phyloP scores from a whole-genome alignment of 2,888 invertebrate species.

The Gastrophysa polygoni region DNA sequence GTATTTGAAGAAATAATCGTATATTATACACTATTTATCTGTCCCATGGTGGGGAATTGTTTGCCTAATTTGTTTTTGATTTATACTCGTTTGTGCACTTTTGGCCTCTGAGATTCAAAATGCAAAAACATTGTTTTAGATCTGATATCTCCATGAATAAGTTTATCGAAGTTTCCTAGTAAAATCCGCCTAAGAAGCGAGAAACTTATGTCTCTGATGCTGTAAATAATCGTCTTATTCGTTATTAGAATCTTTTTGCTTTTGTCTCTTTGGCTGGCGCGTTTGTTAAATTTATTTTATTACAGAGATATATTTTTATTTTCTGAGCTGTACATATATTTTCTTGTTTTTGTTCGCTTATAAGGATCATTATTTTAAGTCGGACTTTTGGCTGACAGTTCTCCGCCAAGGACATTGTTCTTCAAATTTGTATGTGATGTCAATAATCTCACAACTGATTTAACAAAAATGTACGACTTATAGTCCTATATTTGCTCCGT shows the following conservation, averaged over 20 bases:
- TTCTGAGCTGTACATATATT: slow-evolving; percentile 32
- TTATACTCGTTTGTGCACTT: neutral
- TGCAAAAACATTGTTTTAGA: neutral
- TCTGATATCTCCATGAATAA: neutral
- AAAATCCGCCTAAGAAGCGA: neutral
- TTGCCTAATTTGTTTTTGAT: slow-evolving; percentile 22
- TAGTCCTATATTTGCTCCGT: slow-evolving; percentile 45
- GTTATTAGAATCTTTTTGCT: slow-evolving; percentile 11
- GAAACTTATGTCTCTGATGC: neutral
- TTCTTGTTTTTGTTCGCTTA: slow-evolving; percentile 23
- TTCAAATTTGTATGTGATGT: slow-evolving; percentile 59
- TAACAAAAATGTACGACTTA: slow-evolving; percentile 45
- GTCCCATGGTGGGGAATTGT: slow-evolving; percentile 39
- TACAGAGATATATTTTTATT: slow-evolving; percentile 42
- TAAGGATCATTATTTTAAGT: slow-evolving; percentile 17
- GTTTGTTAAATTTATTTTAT: slow-evolving; percentile 37
- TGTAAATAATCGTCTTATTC: slow-evolving; percentile 28
- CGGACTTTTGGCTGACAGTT: slow-evolving; percentile 35
- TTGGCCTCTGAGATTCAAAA: neutral
- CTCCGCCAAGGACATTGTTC: slow-evolving; percentile 47
- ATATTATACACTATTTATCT: slow-evolving; percentile 54
- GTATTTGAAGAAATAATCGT: slow-evolving; percentile 56
- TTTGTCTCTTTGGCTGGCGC: slow-evolving; percentile 12
- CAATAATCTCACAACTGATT: slow-evolving; percentile 57
- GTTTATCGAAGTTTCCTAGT: neutral